phyloP scores from a whole-genome alignment of 2,888 invertebrate genomes.

The Villa cingulata region DNA sequence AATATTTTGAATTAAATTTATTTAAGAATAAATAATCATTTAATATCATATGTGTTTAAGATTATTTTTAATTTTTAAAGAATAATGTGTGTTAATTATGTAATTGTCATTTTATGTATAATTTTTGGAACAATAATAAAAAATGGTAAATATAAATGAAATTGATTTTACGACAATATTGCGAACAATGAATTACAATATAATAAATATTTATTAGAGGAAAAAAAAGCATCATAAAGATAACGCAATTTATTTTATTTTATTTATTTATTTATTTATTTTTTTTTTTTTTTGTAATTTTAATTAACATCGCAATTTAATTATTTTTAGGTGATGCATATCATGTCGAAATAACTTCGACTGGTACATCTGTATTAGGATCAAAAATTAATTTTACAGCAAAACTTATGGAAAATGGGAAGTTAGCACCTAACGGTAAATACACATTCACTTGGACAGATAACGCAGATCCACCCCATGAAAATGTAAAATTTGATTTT shows the following conservation, averaged over 20 bases:
- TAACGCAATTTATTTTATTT: too few species aligned
- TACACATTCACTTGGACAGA: constrained; percentile 49
- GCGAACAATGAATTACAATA: too few species aligned
- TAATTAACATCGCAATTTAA: too few species aligned
- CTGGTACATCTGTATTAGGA: constrained; percentile 59
- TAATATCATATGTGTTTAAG: too few species aligned
- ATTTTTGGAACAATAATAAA: not conserved
- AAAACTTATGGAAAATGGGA: constrained; percentile 21
- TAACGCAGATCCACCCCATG: constrained; percentile 31
- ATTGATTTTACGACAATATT: too few species aligned
- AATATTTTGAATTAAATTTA: too few species aligned
- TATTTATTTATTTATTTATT: too few species aligned
- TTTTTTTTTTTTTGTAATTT: too few species aligned
- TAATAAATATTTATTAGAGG: too few species aligned
- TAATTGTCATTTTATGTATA: not conserved
- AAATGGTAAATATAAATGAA: not conserved
- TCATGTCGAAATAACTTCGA: constrained; percentile 41
- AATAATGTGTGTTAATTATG: not conserved
- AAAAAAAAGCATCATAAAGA: constrained; percentile 8
- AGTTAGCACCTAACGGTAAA: constrained; percentile 28
- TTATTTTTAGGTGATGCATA: constrained; percentile 24
- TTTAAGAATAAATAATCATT: too few species aligned
- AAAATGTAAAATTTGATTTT: constrained; percentile 19
- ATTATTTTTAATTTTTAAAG: too few species aligned
- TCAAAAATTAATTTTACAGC: constrained; percentile 52